These are phyloP conservation scores for Microtus richardsoni DNA, from an alignment of 2,113 vertebrate genomes.

Conservation along the genomic window DNA sequence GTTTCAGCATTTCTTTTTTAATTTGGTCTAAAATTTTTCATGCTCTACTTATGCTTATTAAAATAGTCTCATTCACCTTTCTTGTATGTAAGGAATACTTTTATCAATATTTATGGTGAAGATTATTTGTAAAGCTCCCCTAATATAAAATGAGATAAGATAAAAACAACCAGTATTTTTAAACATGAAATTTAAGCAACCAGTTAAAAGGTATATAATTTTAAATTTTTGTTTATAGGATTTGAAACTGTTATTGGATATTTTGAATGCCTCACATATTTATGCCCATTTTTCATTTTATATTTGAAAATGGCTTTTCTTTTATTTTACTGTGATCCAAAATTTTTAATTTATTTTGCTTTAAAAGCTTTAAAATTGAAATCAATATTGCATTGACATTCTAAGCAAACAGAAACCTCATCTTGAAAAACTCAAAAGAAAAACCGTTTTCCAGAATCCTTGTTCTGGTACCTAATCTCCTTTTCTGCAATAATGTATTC, in stretches of 20 bases:
- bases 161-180: not conserved
- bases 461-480: not conserved
- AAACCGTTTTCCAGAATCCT: not conserved
- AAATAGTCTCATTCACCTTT: not conserved
- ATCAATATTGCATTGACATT: not conserved
- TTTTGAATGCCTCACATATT: slow-evolving; percentile 19
- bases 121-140: not conserved
- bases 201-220: slow-evolving; percentile 40
- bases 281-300: not conserved
- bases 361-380: not conserved
- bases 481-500: not conserved
- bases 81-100: not conserved
- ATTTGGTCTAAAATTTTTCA: not conserved
- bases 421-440: not conserved
- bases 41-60: not conserved
- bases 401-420: not conserved
- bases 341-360: not conserved
- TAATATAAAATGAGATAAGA: not conserved
- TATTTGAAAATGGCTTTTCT: not conserved
- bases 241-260: not conserved
- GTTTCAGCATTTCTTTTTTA: slow-evolving; percentile 4
- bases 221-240: not conserved
- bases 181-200: slow-evolving; percentile 38
- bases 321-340: not conserved
- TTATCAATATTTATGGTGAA: slow-evolving; percentile 1